Evolutionary conservation across 1,140 invertebrate species (phyloP).

Genomic region (Carposina sasakii): DNA sequence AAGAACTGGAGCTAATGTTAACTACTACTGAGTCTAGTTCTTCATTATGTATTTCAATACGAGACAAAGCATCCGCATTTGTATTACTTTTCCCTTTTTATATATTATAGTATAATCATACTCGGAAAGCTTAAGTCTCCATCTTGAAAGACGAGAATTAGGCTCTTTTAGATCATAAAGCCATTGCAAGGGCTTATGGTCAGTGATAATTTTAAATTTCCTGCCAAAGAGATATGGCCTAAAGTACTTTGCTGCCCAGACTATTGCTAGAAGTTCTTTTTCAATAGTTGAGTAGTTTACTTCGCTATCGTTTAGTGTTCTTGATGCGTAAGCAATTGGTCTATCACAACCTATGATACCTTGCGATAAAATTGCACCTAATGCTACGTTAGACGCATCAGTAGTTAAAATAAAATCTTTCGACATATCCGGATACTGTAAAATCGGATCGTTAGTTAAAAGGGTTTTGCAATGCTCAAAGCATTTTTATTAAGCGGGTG

Average conservation of each 20-base stretch:
- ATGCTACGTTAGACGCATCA: slow-evolving; percentile 22
- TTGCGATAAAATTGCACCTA: slow-evolving; percentile 26
- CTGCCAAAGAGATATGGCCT: slow-evolving; percentile 42
- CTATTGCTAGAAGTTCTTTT: slow-evolving; percentile 42
- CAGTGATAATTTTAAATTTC: slow-evolving; percentile 36
- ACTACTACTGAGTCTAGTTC: neutral
- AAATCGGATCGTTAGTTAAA: slow-evolving; percentile 9
- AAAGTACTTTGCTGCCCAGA: slow-evolving; percentile 61
- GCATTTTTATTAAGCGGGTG: neutral
- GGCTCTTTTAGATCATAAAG: slow-evolving; percentile 48
- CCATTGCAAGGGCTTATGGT: slow-evolving; percentile 55
- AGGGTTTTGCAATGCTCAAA: slow-evolving; percentile 12
- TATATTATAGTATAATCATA: slow-evolving; percentile 43
- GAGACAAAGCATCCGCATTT: slow-evolving; percentile 12
- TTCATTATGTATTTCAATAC: slow-evolving; percentile 7
- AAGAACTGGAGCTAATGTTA: neutral
- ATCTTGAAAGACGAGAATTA: slow-evolving; percentile 34
- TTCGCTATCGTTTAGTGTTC: slow-evolving; percentile 10
- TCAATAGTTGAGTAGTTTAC: slow-evolving; percentile 43
- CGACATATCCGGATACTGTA: slow-evolving; percentile 22
- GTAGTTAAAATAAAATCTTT: slow-evolving; percentile 24
- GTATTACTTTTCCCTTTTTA: slow-evolving; percentile 28
- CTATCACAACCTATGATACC: slow-evolving; percentile 14
- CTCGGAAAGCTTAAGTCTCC: slow-evolving; percentile 23
- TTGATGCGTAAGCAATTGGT: slow-evolving; percentile 8